A percentile compares a stretch with the other conserved stretches of the same genome.
Conservation (phyloP, 2,797 vertebrate species). For the Enteromius radiatus region DNA sequence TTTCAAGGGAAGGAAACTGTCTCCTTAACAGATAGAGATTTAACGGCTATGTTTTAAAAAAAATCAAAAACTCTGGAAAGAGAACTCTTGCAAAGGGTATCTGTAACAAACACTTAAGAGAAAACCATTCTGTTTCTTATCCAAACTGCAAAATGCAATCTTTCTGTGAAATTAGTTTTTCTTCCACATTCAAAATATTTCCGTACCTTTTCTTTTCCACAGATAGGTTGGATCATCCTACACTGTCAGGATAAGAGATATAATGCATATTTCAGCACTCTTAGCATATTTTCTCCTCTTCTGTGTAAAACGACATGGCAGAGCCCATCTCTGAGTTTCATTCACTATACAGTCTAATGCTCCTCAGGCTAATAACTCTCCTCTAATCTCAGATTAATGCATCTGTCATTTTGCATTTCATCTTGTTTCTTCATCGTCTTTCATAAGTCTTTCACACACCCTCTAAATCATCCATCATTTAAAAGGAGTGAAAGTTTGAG, state of each 20-base stretch:
- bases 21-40: not conserved
- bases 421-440: constrained; percentile 16
- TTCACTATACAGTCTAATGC: constrained; percentile 5
- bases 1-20: not conserved
- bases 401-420: constrained; percentile 3
- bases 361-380: not conserved
- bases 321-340: not conserved
- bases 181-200: constrained; percentile 32
- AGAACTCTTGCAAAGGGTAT: not conserved
- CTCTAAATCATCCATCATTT: constrained; percentile 31
- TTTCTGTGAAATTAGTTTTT: constrained; percentile 30
- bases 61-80: not conserved
- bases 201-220: not conserved
- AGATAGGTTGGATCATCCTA: constrained; percentile 22
- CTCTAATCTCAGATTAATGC: constrained; percentile 20
- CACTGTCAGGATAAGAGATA: not conserved
- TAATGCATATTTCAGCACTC: constrained; percentile 30
- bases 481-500: constrained; percentile 32
- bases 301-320: constrained; percentile 13
- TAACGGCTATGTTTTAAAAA: not conserved
- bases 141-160: not conserved
- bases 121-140: constrained; percentile 11
- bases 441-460: constrained; percentile 12
- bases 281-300: not conserved
- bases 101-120: not conserved